phyloP scores from a whole-genome alignment of 1,140 invertebrate species.

The Olivierus martensii region DNA sequence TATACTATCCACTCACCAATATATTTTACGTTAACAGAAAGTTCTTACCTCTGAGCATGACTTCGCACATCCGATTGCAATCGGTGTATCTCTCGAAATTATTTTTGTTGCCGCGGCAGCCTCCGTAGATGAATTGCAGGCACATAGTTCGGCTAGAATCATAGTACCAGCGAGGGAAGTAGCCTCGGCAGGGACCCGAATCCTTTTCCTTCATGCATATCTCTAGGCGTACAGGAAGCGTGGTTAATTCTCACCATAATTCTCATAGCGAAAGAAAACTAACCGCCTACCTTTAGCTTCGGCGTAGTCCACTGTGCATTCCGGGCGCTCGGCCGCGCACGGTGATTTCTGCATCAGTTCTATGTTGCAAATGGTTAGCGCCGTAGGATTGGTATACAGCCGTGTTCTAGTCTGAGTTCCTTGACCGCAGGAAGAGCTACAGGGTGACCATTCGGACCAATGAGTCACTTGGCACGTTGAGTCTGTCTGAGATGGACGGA shows the following conservation, averaged over 20 bases:
- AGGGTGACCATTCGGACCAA: slow-evolving; percentile 67
- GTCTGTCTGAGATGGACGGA: slow-evolving; percentile 13
- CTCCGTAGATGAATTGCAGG: slow-evolving; percentile 67
- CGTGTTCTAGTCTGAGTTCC: slow-evolving; percentile 40
- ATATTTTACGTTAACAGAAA: too few species aligned
- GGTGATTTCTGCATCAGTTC: slow-evolving; percentile 21
- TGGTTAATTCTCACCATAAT: not conserved
- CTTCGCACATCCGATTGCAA: slow-evolving; percentile 53
- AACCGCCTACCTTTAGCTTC: slow-evolving; percentile 1
- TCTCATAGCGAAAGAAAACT: not conserved
- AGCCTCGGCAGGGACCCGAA: slow-evolving; percentile 63
- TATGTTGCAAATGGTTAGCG: slow-evolving; percentile 25
- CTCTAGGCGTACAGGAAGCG: slow-evolving; percentile 33
- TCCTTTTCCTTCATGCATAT: slow-evolving; percentile 59
- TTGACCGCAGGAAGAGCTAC: slow-evolving; percentile 54
- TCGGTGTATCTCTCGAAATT: slow-evolving; percentile 67
- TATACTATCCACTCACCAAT: too few species aligned
- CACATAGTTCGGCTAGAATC: slow-evolving; percentile 55
- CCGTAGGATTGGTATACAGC: slow-evolving; percentile 34
- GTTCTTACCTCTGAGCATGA: slow-evolving; percentile 22
- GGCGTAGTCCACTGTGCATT: slow-evolving; percentile 45
- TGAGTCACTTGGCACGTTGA: slow-evolving; percentile 40
- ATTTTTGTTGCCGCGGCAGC: slow-evolving; percentile 77
- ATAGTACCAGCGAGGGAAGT: slow-evolving; percentile 69
- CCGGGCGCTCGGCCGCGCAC: slow-evolving; percentile 35